These are phyloP conservation scores for Dendrolimus punctatus DNA, from an alignment of 1,140 invertebrate species.

Conservation along the genomic window DNA sequence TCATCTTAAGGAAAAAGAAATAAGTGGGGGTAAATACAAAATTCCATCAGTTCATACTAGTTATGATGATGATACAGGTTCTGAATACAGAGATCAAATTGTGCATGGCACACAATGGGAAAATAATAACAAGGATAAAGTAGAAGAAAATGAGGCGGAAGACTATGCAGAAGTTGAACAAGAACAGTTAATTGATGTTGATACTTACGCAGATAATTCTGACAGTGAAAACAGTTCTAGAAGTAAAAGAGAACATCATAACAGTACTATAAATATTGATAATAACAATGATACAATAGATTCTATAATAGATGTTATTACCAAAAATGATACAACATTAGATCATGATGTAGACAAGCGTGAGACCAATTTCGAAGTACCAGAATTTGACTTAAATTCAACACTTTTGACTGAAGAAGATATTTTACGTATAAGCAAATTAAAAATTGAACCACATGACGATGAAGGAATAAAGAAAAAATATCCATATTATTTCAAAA, in stretches of 20 bases:
- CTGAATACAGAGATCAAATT: slow-evolving; percentile 35
- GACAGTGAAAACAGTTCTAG: slow-evolving; percentile 7
- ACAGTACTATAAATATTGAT: not conserved
- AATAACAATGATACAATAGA: slow-evolving; percentile 4
- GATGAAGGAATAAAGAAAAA: slow-evolving; percentile 32
- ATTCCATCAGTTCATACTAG: slow-evolving; percentile 29
- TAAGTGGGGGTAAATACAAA: slow-evolving; percentile 57
- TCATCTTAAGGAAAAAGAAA: slow-evolving; percentile 52
- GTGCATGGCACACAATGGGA: slow-evolving; percentile 51
- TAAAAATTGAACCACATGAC: slow-evolving; percentile 26
- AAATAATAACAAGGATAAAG: slow-evolving; percentile 39
- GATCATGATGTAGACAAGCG: slow-evolving; percentile 42
- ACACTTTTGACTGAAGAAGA: slow-evolving; percentile 33
- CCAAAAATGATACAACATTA: slow-evolving; percentile 7
- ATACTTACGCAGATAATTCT: slow-evolving; percentile 10
- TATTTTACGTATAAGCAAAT: slow-evolving; percentile 25
- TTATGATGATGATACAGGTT: slow-evolving; percentile 44
- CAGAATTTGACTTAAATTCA: slow-evolving; percentile 38
- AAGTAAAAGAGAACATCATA: slow-evolving; percentile 19
- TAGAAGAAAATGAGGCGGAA: slow-evolving; percentile 42
- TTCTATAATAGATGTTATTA: not conserved
- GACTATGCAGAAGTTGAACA: slow-evolving; percentile 44
- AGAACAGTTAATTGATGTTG: slow-evolving; percentile 18
- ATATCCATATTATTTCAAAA: slow-evolving; percentile 71
- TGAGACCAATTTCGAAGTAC: slow-evolving; percentile 33